These are phyloP conservation scores for Caenorhabditis imperialis DNA, from an alignment of 2,888 invertebrate species.

Conservation along the genomic window DNA sequence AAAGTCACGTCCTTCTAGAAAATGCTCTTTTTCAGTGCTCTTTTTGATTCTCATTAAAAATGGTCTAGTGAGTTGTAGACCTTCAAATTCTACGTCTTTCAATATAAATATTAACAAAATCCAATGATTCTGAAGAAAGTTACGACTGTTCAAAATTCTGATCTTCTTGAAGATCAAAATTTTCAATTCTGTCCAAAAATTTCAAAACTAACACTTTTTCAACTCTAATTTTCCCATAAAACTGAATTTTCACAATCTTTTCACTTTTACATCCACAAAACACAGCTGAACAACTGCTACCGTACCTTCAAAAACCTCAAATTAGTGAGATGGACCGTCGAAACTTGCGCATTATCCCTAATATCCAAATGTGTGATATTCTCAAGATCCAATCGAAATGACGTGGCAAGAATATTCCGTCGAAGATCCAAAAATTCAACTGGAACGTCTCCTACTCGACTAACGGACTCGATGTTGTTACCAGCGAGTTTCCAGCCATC, in stretches of 20 bases:
- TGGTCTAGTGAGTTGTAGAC: too few species aligned
- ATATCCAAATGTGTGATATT: conserved; percentile 78
- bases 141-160: not conserved
- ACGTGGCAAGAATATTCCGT: conserved; percentile 46
- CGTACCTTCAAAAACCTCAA: conserved; percentile 72
- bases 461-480: conserved; percentile 53
- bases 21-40: too few species aligned
- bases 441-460: conserved; percentile 17
- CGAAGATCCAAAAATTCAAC: conserved; percentile 44
- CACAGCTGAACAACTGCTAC: too few species aligned
- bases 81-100: too few species aligned
- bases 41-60: too few species aligned
- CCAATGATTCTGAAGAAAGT: too few species aligned
- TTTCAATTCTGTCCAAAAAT: not conserved
- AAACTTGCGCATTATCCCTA: conserved; percentile 78
- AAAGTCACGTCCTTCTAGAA: too few species aligned
- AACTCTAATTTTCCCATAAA: too few species aligned
- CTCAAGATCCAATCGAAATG: conserved; percentile 56
- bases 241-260: too few species aligned
- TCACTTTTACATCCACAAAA: too few species aligned
- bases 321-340: conserved; percentile 78
- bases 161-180: not conserved
- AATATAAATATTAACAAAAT: too few species aligned
- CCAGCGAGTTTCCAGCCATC: conserved; percentile 56
- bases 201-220: too few species aligned